phyloP scores from a whole-genome alignment of 2,888 invertebrate genomes.

The Unio pictorum region DNA sequence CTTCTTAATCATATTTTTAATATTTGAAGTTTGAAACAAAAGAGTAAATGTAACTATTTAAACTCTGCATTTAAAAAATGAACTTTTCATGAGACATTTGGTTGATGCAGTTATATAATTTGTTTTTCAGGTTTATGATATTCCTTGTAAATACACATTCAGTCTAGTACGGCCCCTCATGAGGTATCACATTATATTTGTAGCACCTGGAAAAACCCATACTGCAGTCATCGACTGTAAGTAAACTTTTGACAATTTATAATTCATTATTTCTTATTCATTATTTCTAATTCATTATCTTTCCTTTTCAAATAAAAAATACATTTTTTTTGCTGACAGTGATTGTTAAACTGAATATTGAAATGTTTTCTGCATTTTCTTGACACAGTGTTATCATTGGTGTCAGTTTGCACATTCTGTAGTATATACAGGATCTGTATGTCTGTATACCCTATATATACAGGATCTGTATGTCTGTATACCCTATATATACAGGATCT shows the following conservation, averaged over 20 bases:
- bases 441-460: too few species aligned
- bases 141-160: conserved; percentile 65
- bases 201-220: conserved; percentile 66
- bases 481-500: too few species aligned
- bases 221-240: conserved; percentile 69
- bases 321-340: neutral
- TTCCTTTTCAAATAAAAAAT: neutral
- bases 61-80: too few species aligned
- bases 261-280: neutral
- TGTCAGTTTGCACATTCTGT: too few species aligned
- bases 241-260: conserved; percentile 12
- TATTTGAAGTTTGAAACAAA: too few species aligned
- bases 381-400: too few species aligned
- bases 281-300: neutral
- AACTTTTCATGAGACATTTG: neutral
- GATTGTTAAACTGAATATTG: neutral
- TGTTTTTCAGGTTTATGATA: conserved; percentile 64
- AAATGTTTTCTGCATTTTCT: too few species aligned
- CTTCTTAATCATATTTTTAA: too few species aligned
- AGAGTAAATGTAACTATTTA: too few species aligned
- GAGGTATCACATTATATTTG: conserved; percentile 53
- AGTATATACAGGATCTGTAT: too few species aligned
- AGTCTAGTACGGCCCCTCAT: conserved; percentile 65
- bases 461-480: too few species aligned
- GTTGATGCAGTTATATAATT: neutral